Evolutionary conservation across 92 coral and sea anemone genomes (phyloP), one percentile per base, ranked within the genome.

Genomic region (Plumapathes pennacea): DNA sequence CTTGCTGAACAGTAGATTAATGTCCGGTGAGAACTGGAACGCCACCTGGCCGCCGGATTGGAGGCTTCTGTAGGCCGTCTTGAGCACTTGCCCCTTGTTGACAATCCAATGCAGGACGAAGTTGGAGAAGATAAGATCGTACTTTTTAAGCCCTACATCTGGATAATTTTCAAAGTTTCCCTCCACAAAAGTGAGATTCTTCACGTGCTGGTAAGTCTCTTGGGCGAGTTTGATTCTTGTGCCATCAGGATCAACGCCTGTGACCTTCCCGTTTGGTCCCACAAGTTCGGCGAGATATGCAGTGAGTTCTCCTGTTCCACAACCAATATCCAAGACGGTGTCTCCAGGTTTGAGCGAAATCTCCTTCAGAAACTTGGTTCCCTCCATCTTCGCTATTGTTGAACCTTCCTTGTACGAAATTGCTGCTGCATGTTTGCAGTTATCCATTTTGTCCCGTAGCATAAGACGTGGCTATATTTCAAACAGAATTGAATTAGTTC

Each of bases 231-330:
- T 4, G 30, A 72, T 18, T 21, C 80, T 55, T n/a, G 39, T 64
- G 18, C 3, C 60, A 25, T 72, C 80, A 23, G 80, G 80, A 33
- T 72, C 72, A 1, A 62, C 72, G 13, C 55, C 80, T 11, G 62
- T 20, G n/a, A 63, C 81, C 28, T 36, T 53, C n/a, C 78, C 78
- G 32, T 25, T 4, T 11, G 61, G 38, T 19, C 74, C 82, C 19
- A 65, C 74, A 13, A 32, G 44, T 43, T 30, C 31, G 15, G 82
- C 82, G 7, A 74, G 10, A 4, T 10, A 17, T 26, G 74, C 74
- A 42, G 74, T 41, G 40, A 74, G 74, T 23, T 55, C 74, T 41
- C 82, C 82, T 6, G 82, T 64, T 5, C 74, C 82, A 32, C 82
- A 74, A 19, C 82, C 82, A 6, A 74, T 31, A 39, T 74, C 82